A percentile compares a stretch with the other conserved stretches of the same genome.
Evolutionary conservation across 2,113 vertebrate genomes (phyloP).

Genomic region (Zingel zingel): DNA sequence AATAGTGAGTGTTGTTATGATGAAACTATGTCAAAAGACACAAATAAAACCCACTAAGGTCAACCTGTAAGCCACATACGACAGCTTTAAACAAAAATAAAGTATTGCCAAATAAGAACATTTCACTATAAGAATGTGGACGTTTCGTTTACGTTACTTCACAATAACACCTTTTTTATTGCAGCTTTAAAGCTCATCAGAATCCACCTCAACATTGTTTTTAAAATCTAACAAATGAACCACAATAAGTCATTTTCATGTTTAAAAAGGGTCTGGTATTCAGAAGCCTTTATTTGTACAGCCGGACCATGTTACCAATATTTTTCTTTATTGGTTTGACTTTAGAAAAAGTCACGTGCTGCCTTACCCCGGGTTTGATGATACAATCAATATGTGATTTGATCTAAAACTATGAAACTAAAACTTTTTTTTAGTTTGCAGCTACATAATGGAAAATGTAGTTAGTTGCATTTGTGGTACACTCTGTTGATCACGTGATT

Average conservation of each 20-base stretch:
- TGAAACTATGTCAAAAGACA: constrained; percentile 51
- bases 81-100: not conserved
- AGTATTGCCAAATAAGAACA: constrained; percentile 9
- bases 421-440: not conserved
- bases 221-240: not conserved
- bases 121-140: constrained; percentile 15
- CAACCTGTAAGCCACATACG: constrained; percentile 14
- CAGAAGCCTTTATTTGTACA: not conserved
- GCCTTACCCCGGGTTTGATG: not conserved
- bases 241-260: not conserved
- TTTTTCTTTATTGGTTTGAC: not conserved
- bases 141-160: not conserved
- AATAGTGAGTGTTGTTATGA: constrained; percentile 55
- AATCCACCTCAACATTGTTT: not conserved
- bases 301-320: not conserved
- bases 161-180: not conserved
- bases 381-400: constrained; percentile 20
- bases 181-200: constrained; percentile 4
- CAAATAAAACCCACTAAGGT: constrained; percentile 43
- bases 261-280: not conserved
- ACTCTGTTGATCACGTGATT: not conserved
- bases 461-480: not conserved
- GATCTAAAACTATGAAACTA: not conserved
- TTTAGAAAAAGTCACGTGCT: not conserved
- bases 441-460: not conserved